These are phyloP conservation scores for Chrysomallon squamiferum DNA, from an alignment of 1,140 invertebrate genomes.

Conservation along the genomic window DNA sequence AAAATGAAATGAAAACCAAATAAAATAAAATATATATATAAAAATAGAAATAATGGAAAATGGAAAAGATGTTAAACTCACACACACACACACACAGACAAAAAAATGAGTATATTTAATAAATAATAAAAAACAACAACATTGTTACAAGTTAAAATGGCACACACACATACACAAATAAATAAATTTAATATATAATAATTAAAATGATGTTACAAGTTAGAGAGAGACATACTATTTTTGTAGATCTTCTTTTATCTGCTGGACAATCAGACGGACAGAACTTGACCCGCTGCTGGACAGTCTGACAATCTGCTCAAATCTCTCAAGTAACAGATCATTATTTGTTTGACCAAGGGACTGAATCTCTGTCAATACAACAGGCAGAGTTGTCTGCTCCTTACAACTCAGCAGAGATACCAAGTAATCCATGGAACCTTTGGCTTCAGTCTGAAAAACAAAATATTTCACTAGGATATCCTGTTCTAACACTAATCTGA, in stretches of 20 bases:
- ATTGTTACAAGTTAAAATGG: too few species aligned
- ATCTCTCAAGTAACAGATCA: conserved; percentile 77
- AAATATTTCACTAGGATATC: too few species aligned
- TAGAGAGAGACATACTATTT: conserved; percentile 51
- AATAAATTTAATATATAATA: too few species aligned
- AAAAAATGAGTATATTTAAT: too few species aligned
- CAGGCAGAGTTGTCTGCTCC: conserved; percentile 74
- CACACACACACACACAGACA: too few species aligned
- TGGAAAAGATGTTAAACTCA: too few species aligned
- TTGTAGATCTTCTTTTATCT: conserved; percentile 61
- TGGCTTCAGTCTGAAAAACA: conserved; percentile 66
- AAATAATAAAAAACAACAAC: too few species aligned
- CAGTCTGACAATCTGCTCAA: conserved; percentile 74
- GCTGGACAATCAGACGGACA: conserved; percentile 64
- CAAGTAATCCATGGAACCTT: conserved; percentile 81
- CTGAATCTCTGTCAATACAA: conserved; percentile 78
- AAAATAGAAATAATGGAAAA: too few species aligned
- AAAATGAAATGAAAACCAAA: too few species aligned
- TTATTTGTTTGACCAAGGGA: conserved; percentile 79
- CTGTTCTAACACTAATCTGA: too few species aligned
- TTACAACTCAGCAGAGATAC: conserved; percentile 73
- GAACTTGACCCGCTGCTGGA: conserved; percentile 59
- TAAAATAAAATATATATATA: too few species aligned
- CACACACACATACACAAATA: too few species aligned
- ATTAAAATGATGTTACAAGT: neutral